Base-by-base conservation (phyloP, 37 sponge, comb jelly and placozoan genomes). In the Hormiphora californensis region DNA sequence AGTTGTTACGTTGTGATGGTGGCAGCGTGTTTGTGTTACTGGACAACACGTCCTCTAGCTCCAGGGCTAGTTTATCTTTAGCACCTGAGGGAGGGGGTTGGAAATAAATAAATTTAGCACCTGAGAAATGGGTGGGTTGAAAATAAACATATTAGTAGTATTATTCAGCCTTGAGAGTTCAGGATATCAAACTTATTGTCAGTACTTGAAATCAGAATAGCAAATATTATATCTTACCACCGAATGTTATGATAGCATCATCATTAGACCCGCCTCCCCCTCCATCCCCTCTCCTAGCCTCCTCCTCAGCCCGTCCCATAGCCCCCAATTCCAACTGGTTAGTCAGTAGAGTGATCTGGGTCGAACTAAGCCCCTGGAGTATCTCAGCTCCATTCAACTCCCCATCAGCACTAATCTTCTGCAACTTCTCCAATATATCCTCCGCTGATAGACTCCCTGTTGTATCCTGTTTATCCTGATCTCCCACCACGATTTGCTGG, bases 371-470 rank as follows among this genome's bases (percentile, higher is more conserved):
- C 81, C 43, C 43, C 46, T 73, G 81, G n/a, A 73, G 27, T 21
- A 73, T 73, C 46, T 43, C 40, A 19, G 81, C 43, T 40, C 43
- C 81, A 17, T 46, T 73, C 46, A 73, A 46, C 21, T 73, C 81
- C 9, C 81, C 81, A 28, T 46, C 43, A 1, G 44, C 17, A 28
- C 46, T 43, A 1, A 73, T 4, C 12, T 46, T 43, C 35, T 73
- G 81, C n/a, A 73, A 28, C 81, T 73, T 73, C 25, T 73, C 81
- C 32, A 73, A 46, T 0, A 73, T 22, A 41, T 73, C 81, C 27
- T 73, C 46, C 8, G 81, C 43, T 4, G 46, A n/a, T n/a, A 21
- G 46, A 3, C 39, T 36, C 44, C 21, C 0, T 36, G 21, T 73
- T 3, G 81, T 73, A 43, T 73, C 81, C 21, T 43, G 81, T 43